A percentile compares a stretch with the other conserved stretches of the same genome.
Conservation (phyloP, 2,113 vertebrate species). For the Albula goreensis region DNA sequence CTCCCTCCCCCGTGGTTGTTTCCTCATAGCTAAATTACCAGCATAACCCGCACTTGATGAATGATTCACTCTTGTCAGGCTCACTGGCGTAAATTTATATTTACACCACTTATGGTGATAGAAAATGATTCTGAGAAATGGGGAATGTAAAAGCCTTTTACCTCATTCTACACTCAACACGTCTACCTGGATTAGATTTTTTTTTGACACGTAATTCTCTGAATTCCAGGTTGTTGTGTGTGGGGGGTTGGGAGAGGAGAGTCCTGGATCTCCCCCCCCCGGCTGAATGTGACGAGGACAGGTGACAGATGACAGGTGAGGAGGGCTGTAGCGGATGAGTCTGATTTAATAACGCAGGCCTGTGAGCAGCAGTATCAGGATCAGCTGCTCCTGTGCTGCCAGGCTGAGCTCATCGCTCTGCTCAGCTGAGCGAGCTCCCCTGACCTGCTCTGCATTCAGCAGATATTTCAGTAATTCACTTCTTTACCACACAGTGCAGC, state of each 20-base stretch:
- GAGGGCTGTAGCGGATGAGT: not conserved
- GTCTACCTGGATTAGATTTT: not conserved
- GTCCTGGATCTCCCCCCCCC: not conserved
- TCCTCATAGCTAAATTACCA: not conserved
- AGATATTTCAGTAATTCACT: not conserved
- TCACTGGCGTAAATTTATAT: not conserved
- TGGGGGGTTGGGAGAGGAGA: not conserved
- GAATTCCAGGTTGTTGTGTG: too few species aligned
- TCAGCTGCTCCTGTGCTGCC: not conserved
- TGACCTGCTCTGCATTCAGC: not conserved
- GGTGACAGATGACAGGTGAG: not conserved
- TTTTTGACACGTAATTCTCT: not conserved
- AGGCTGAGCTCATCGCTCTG: not conserved
- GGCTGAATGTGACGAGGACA: not conserved
- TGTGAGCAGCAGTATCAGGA: not conserved
- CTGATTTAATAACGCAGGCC: not conserved
- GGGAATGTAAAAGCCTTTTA: not conserved
- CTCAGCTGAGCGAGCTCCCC: not conserved
- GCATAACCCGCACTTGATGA: not conserved
- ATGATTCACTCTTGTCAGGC: not conserved
- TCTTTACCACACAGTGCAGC: not conserved
- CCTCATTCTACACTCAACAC: not conserved
- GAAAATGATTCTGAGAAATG: not conserved
- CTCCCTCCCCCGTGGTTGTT: not conserved
- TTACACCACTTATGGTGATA: not conserved